A percentile compares a stretch with the other conserved stretches of the same genome.
Conservation (phyloP, 2,113 vertebrate genomes). For the Ondatra zibethicus region DNA sequence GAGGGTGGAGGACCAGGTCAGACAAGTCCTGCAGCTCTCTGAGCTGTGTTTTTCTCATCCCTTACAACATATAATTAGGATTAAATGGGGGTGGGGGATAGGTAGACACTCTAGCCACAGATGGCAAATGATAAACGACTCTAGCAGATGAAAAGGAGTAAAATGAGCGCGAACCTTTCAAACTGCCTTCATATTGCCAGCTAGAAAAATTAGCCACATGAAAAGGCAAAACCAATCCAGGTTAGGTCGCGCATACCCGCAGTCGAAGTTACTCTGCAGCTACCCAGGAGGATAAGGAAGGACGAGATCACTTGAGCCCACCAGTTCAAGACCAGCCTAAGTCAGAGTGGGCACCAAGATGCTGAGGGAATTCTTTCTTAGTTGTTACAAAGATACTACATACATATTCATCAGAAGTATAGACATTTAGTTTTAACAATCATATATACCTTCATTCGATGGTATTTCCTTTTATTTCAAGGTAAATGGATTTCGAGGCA, state of each 20-base stretch:
- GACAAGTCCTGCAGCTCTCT: not conserved
- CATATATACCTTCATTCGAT: too few species aligned
- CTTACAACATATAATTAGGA: not conserved
- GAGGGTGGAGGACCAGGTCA: not conserved
- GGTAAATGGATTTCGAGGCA: not conserved
- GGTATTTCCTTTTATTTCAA: not conserved
- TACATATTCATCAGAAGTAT: not conserved
- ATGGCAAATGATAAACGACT: not conserved
- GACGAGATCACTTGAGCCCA: not conserved
- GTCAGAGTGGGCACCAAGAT: not conserved
- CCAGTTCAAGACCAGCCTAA: not conserved
- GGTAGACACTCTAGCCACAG: not conserved
- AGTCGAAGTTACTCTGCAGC: not conserved
- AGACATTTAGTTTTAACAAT: slow-evolving; percentile 26
- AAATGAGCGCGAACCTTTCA: not conserved
- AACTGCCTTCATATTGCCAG: not conserved
- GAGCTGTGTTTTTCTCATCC: not conserved
- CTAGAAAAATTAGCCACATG: not conserved
- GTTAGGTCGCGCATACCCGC: too few species aligned
- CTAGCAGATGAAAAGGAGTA: not conserved
- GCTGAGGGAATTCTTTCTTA: not conserved
- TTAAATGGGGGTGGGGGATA: not conserved
- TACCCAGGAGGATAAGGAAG: not conserved
- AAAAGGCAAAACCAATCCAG: not conserved
- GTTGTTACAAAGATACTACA: not conserved